These are phyloP conservation scores for Ceratosolen fusciceps DNA, from an alignment of 1,140 invertebrate species.

Conservation along the genomic window DNA sequence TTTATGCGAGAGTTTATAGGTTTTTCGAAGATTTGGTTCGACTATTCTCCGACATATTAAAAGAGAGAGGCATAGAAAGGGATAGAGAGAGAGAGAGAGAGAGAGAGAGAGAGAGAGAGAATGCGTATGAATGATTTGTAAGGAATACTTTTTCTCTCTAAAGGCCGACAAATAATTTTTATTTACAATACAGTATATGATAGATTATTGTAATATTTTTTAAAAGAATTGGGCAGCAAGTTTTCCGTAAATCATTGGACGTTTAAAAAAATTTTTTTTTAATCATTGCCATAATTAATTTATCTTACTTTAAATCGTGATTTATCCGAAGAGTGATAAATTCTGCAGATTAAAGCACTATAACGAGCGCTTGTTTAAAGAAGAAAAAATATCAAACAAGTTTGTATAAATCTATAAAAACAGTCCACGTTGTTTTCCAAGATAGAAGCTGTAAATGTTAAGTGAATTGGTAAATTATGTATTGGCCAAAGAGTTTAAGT, in stretches of 20 bases:
- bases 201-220: not conserved
- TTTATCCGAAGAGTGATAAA: not conserved
- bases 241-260: not conserved
- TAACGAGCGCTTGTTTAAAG: not conserved
- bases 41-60: not conserved
- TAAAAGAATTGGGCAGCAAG: not conserved
- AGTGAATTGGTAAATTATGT: slow-evolving; percentile 5
- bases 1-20: not conserved
- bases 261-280: not conserved
- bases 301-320: not conserved
- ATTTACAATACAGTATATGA: not conserved
- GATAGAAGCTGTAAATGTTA: not conserved
- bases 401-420: not conserved
- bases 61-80: not conserved
- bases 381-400: not conserved
- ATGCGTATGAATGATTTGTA: not conserved
- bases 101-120: not conserved
- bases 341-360: not conserved
- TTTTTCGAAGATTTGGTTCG: not conserved
- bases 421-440: not conserved
- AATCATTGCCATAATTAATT: not conserved
- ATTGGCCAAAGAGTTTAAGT: not conserved
- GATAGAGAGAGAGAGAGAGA: not conserved
- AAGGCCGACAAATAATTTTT: not conserved
- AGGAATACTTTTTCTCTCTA: not conserved